Evolutionary conservation across 2,797 vertebrate genomes (phyloP).

Genomic region (Gallinago solitaria): DNA sequence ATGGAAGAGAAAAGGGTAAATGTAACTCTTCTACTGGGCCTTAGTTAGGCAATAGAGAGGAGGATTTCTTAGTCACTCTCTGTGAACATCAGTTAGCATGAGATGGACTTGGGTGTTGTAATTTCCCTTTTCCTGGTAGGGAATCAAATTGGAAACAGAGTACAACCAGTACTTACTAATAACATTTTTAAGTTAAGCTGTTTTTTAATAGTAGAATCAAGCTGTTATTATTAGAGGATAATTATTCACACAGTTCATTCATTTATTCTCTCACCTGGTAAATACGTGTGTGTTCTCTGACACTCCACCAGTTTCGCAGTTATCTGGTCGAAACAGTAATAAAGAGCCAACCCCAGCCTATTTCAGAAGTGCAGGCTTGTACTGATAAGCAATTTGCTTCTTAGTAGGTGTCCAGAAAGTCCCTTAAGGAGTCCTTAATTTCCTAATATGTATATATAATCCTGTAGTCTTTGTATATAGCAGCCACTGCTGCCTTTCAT

Average conservation of each 20-base stretch:
- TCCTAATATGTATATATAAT: not conserved
- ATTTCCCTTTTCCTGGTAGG: not conserved
- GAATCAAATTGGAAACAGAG: not conserved
- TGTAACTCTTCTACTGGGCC: not conserved
- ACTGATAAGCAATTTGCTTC: not conserved
- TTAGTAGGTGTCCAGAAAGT: not conserved
- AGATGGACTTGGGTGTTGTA: not conserved
- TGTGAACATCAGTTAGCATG: not conserved
- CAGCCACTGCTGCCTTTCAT: not conserved
- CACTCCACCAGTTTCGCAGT: not conserved
- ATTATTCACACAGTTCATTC: not conserved
- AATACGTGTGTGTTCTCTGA: fast-evolving
- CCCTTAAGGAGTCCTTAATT: not conserved
- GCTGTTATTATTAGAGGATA: not conserved
- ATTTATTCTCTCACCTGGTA: not conserved
- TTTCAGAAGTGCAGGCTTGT: not conserved
- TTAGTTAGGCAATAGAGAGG: not conserved
- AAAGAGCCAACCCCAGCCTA: not conserved
- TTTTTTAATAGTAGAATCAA: not conserved
- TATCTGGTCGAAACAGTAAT: not conserved
- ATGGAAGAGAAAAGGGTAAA: constrained; percentile 82
- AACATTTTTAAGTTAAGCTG: not conserved
- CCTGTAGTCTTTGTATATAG: not conserved
- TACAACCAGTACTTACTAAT: not conserved
- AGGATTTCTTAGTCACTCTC: not conserved